Evolutionary conservation across 2,888 invertebrate species (phyloP).

Genomic region (Nipponacmea schrenckii): DNA sequence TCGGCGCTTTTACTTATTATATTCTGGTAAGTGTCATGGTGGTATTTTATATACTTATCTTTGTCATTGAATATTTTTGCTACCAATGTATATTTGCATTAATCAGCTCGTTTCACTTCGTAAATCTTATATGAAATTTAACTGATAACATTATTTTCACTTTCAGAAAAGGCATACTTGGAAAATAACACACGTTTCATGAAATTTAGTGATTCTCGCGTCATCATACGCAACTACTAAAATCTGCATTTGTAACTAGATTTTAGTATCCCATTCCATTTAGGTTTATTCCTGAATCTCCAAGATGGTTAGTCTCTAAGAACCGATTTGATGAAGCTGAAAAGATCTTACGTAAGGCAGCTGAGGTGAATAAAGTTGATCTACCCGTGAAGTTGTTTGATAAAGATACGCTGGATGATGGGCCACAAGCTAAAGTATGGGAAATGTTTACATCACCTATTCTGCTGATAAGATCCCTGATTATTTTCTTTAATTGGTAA

Average conservation of each 20-base stretch:
- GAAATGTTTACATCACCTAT: constrained; percentile 26
- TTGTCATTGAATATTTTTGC: no score
- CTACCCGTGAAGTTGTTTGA: constrained; percentile 39
- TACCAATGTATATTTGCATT: no score
- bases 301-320: constrained; percentile 88
- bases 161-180: no score
- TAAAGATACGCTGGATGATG: constrained; percentile 25
- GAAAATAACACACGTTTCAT: no score
- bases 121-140: no score
- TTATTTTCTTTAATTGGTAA: constrained; percentile 35
- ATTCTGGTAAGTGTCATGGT: constrained; percentile 41
- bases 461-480: constrained; percentile 20
- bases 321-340: constrained; percentile 85
- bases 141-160: no score
- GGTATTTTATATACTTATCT: not conserved
- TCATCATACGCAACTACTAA: no score
- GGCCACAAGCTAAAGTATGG: constrained; percentile 35
- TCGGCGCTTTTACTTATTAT: constrained; percentile 38
- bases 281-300: constrained; percentile 88
- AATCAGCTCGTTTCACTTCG: no score
- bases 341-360: constrained; percentile 71
- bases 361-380: constrained; percentile 32
- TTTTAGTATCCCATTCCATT: no score
- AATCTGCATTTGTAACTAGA: no score
- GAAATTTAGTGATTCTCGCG: no score